phyloP scores from a whole-genome alignment of 1,140 invertebrate genomes.

The Drosophila azteca region DNA sequence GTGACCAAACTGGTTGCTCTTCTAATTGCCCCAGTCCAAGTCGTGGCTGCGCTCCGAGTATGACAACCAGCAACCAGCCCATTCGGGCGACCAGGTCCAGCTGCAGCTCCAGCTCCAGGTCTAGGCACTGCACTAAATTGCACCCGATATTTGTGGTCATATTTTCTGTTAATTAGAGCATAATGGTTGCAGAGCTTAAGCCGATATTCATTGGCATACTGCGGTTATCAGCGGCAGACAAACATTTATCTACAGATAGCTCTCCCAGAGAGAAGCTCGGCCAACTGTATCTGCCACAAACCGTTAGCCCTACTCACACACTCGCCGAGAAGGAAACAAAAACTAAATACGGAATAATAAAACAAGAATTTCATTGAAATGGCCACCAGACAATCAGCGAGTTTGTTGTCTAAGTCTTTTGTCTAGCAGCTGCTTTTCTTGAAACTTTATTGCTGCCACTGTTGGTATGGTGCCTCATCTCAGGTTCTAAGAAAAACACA shows the following conservation, averaged over 20 bases:
- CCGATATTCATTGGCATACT: slow-evolving; percentile 53
- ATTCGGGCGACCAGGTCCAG: slow-evolving; percentile 1
- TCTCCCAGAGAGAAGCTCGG: background rate
- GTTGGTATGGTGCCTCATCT: slow-evolving; percentile 27
- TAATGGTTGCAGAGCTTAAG: slow-evolving; percentile 31
- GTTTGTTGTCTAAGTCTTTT: slow-evolving; percentile 77
- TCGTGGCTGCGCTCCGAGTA: slow-evolving; percentile 22
- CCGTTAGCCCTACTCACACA: slow-evolving; percentile 51
- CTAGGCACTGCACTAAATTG: slow-evolving; percentile 50
- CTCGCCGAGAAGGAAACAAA: slow-evolving; percentile 30
- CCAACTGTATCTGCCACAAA: slow-evolving; percentile 55
- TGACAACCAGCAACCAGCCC: slow-evolving; percentile 1
- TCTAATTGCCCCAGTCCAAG: slow-evolving; percentile 58
- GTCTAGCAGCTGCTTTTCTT: slow-evolving; percentile 23
- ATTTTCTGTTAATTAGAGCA: slow-evolving; percentile 71
- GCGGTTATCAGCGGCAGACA: slow-evolving; percentile 42
- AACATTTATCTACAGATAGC: slow-evolving; percentile 24
- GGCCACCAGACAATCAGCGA: slow-evolving; percentile 52
- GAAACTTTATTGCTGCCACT: slow-evolving; percentile 1
- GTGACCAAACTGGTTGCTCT: slow-evolving; percentile 71
- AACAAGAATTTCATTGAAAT: slow-evolving; percentile 63
- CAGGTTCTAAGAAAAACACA: slow-evolving; percentile 50
- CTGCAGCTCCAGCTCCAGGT: slow-evolving; percentile 14
- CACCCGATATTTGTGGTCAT: slow-evolving; percentile 59
- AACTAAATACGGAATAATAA: slow-evolving; percentile 28